Percentiles rank a stretch among this genome's conserved stretches.
phyloP scores from a whole-genome alignment of 2,797 vertebrate genomes.

The Chloroceryle amazona region DNA sequence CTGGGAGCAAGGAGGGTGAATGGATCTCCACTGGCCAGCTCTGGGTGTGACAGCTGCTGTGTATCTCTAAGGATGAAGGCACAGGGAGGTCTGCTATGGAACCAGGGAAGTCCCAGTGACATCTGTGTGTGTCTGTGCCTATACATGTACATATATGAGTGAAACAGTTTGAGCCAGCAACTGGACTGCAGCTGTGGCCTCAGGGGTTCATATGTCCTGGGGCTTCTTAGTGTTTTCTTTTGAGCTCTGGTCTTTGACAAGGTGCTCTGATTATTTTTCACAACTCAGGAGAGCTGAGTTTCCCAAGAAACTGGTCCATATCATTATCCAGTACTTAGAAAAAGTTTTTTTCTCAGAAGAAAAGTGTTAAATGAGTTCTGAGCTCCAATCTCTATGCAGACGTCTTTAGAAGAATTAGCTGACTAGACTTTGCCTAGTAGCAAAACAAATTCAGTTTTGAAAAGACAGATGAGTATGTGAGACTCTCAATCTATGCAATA shows the following conservation, averaged over 20 bases:
- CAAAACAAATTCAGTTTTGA: background rate
- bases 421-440: background rate
- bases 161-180: background rate
- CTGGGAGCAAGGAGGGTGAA: background rate
- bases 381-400: background rate
- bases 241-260: background rate
- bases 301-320: background rate
- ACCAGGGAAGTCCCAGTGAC: background rate
- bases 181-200: background rate
- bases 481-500: background rate
- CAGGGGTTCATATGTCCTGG: rapidly evolving
- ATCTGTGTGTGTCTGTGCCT: rapidly evolving
- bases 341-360: background rate
- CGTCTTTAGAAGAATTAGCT: background rate
- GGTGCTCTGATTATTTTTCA: background rate
- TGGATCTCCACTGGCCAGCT: background rate
- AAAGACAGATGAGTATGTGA: background rate
- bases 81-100: background rate
- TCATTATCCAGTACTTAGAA: background rate
- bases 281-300: background rate
- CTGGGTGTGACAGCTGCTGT: background rate
- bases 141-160: background rate
- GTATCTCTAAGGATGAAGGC: background rate
- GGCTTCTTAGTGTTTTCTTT: background rate
- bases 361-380: background rate